These are phyloP conservation scores for Heliconius sara DNA, from an alignment of 2,888 invertebrate species.

Conservation along the genomic window DNA sequence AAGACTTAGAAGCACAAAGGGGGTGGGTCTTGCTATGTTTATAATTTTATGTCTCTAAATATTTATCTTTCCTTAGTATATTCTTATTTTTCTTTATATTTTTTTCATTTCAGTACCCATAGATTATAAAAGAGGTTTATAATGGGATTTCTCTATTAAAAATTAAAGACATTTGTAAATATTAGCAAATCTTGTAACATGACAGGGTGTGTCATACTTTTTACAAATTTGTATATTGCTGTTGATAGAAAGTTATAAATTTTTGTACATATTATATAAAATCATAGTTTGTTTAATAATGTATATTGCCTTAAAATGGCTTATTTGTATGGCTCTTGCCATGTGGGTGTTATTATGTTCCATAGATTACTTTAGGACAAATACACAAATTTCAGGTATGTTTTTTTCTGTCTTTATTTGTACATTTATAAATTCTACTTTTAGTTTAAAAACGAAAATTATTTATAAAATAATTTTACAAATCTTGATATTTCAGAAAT, in stretches of 20 bases:
- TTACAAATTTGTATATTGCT: slow-evolving; percentile 54
- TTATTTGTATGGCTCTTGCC: slow-evolving; percentile 60
- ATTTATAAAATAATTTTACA: not conserved
- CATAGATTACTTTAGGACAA: slow-evolving; percentile 55
- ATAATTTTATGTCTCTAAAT: no score
- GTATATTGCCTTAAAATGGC: slow-evolving; percentile 79
- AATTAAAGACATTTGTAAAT: not conserved
- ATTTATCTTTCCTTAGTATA: no score
- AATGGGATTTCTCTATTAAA: not conserved
- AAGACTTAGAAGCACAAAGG: no score
- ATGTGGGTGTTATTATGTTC: slow-evolving; percentile 72
- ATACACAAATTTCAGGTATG: slow-evolving; percentile 32
- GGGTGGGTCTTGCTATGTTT: no score
- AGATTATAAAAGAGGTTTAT: slow-evolving; percentile 4
- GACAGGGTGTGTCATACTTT: slow-evolving; percentile 55
- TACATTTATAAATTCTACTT: not conserved
- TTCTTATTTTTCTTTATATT: no score
- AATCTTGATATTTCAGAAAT: slow-evolving; percentile 39
- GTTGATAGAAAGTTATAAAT: slow-evolving; percentile 61
- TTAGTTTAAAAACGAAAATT: not conserved
- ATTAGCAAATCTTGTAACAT: slow-evolving; percentile 46
- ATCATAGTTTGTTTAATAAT: slow-evolving; percentile 52
- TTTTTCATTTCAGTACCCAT: not conserved
- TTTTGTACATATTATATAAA: slow-evolving; percentile 52
- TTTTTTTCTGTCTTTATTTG: not conserved